Conservation (phyloP, 1,140 invertebrate genomes). For the Nebria ingens region DNA sequence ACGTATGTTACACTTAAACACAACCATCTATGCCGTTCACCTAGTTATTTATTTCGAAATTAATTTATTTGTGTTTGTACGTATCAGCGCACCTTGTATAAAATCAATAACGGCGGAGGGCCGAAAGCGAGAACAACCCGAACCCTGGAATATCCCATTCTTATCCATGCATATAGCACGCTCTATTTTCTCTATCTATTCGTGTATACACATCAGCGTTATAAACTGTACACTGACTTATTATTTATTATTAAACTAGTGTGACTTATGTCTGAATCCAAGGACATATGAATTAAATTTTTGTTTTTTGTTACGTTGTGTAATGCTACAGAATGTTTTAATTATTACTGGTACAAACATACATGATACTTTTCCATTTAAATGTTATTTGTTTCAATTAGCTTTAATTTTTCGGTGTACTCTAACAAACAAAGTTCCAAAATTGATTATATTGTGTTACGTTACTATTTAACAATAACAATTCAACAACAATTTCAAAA, state of each 20-base stretch:
- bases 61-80: background rate
- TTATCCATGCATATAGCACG: slow-evolving; percentile 4
- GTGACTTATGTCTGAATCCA: background rate
- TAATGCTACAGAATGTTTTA: background rate
- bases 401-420: no score
- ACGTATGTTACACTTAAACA: background rate
- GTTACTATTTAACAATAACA: no score
- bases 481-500: no score
- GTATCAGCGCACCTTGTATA: background rate
- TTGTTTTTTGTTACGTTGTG: background rate
- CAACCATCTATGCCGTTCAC: background rate
- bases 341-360: no score
- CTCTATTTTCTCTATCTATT: background rate
- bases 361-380: no score
- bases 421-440: no score
- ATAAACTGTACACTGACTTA: no score
- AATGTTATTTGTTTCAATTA: no score
- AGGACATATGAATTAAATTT: background rate
- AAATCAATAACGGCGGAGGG: slow-evolving; percentile 5
- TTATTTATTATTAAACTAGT: background rate
- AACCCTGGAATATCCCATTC: slow-evolving; percentile 2
- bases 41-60: slow-evolving; percentile 5
- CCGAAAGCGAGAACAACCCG: no score
- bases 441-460: no score
- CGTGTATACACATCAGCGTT: background rate